These are phyloP conservation scores for Pilophorus perplexus DNA, from an alignment of 2,888 invertebrate species.

Conservation along the genomic window DNA sequence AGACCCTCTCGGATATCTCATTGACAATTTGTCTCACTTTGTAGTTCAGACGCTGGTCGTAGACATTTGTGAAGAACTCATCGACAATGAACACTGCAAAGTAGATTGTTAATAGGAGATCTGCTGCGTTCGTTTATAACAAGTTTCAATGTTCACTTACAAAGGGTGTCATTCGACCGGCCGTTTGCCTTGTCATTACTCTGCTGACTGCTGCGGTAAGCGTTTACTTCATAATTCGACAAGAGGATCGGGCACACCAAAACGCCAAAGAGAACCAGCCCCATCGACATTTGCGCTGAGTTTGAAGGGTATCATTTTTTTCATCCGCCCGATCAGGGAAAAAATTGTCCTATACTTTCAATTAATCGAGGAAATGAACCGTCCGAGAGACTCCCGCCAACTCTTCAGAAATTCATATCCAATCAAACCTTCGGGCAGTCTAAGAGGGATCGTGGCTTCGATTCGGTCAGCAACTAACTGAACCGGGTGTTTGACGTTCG, in stretches of 20 bases:
- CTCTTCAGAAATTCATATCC: neutral
- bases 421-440: neutral
- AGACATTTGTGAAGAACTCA: neutral
- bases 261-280: neutral
- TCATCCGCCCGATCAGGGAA: neutral
- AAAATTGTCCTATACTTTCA: neutral
- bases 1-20: constrained; percentile 10
- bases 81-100: constrained; percentile 13
- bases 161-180: neutral
- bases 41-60: neutral
- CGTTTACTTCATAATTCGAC: neutral
- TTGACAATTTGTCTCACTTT: constrained; percentile 8
- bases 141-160: neutral
- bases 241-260: neutral
- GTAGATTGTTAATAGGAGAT: no score
- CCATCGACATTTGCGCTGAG: neutral
- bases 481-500: neutral
- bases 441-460: neutral
- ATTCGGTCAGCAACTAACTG: neutral
- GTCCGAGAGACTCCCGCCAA: no score
- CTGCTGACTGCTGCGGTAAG: neutral
- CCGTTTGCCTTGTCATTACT: no score
- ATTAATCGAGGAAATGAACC: neutral
- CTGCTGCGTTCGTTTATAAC: neutral
- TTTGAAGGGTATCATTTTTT: neutral